phyloP scores from a whole-genome alignment of 2,888 invertebrate genomes.

The Leuctra nigra region DNA sequence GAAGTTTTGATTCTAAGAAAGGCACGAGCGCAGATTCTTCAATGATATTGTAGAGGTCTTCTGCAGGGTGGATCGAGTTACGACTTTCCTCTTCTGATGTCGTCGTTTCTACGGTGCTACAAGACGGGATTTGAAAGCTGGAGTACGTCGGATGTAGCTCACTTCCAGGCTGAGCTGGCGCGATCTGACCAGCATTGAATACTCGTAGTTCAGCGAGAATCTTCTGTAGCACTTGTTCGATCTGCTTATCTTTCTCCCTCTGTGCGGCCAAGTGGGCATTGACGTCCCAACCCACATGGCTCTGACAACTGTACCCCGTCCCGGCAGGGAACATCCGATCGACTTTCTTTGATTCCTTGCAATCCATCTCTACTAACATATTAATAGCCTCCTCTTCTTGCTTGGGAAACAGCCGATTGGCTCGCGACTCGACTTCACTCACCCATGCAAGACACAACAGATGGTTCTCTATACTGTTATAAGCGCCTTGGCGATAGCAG shows the following conservation, averaged over 20 bases:
- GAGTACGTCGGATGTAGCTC: conserved; percentile 19
- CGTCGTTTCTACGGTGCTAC: too few relatives aligned
- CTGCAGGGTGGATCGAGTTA: conserved; percentile 15
- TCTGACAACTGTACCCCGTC: conserved; percentile 24
- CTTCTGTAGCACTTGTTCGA: conserved; percentile 29
- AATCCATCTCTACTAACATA: not conserved
- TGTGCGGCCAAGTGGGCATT: conserved; percentile 37
- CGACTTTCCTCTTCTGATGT: not conserved
- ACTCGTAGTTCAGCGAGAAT: conserved; percentile 26
- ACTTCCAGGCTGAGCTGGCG: not conserved
- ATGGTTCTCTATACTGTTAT: conserved; percentile 37
- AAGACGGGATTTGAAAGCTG: conserved; percentile 18
- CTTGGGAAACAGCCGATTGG: conserved; percentile 16
- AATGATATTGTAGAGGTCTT: conserved; percentile 23
- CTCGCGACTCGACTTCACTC: conserved; percentile 28
- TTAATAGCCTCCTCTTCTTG: not conserved
- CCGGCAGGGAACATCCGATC: conserved; percentile 23
- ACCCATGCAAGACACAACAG: conserved; percentile 36
- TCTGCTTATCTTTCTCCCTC: conserved; percentile 38
- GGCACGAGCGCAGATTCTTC: conserved; percentile 27
- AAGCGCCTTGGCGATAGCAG: conserved; percentile 35
- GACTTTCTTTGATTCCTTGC: not conserved
- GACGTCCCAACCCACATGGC: conserved; percentile 35
- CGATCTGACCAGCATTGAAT: not conserved
- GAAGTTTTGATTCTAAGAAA: conserved; percentile 26